phyloP scores from a whole-genome alignment of 1,140 invertebrate species.

The Plutomurus gul region DNA sequence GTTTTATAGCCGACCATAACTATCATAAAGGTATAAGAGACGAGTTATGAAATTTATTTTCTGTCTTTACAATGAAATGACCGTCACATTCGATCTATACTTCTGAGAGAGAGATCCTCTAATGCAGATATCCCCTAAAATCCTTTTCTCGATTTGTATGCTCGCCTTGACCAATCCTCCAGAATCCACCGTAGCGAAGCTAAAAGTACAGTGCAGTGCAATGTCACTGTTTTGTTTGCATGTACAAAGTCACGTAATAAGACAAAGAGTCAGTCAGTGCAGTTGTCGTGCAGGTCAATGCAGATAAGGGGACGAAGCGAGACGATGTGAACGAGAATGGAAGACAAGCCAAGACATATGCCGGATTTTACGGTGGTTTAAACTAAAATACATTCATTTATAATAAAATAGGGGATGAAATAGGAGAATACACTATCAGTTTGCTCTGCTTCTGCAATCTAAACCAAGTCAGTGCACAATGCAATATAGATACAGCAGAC shows the following conservation, averaged over 20 bases:
- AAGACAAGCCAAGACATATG: neutral
- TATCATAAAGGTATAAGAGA: too few species aligned
- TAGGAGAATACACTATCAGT: neutral
- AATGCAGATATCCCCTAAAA: conserved; percentile 17
- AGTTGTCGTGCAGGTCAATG: too few species aligned
- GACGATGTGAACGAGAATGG: neutral
- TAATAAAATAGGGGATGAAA: conserved; percentile 35
- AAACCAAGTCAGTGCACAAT: neutral
- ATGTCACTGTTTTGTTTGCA: too few species aligned
- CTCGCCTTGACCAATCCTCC: neutral
- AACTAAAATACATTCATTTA: conserved; percentile 40
- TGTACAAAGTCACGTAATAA: too few species aligned
- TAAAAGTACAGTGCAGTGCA: too few species aligned
- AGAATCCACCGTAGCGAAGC: too few species aligned
- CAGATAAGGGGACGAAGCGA: neutral
- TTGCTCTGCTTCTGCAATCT: neutral
- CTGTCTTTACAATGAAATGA: conserved; percentile 14
- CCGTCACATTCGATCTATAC: neutral
- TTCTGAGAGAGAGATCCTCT: neutral
- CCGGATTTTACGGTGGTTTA: conserved; percentile 12
- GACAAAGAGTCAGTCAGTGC: too few species aligned
- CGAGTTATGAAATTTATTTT: conserved; percentile 2
- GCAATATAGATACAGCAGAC: conserved; percentile 1
- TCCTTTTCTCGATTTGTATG: conserved; percentile 28
- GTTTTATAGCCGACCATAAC: too few species aligned